Base-by-base conservation (phyloP, 2,797 vertebrate species). In the Melanotaenia boesemani region DNA sequence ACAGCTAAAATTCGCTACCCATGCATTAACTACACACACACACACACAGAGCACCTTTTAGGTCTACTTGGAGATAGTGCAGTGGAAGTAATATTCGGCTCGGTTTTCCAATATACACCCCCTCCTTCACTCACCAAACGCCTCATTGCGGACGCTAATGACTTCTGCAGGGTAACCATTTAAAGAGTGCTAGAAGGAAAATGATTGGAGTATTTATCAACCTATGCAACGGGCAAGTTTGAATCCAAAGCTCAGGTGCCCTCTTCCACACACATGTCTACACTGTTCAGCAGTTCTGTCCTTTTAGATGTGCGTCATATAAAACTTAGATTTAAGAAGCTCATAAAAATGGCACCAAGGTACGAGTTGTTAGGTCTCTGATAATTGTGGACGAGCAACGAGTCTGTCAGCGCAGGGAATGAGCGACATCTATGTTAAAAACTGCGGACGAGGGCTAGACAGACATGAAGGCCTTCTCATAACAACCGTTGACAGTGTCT, bases 111-210 rank as follows among this genome's bases (percentile, higher is more conserved):
- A 91, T 92, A 90, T 88, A 90, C 87, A 85, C 9, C 48, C 69
- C 73, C 67, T 54, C 64, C 58, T 54, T 61, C 48, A 68, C 70
- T 65, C 24, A 82, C 82, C 86, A 72, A 89, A 88, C 79, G 88
- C 90, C 89, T 93, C 92, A 90, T 91, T 86, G 89, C 88, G 22
- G 82, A 86, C 72, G 86, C 88, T 93, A 94, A 94, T 92, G 91
- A 90, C 90, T 92, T 91, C 85, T 91, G 88, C 89, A 88, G 68
- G 86, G 88, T 89, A 90, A 89, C 89, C 79, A 74, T 91, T 93
- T 91, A 93, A 92, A 90, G 80, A 83, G 90, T 70, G 82, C 86
- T 81, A 82, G 28, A 76, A 89, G 81, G 81, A 77, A 76, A 88
- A 86, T 85, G 90, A 89, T 90, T 89, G 63, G 74, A 64, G 82